phyloP scores from a whole-genome alignment of 1,140 invertebrate species.

The Cydia fagiglandana region DNA sequence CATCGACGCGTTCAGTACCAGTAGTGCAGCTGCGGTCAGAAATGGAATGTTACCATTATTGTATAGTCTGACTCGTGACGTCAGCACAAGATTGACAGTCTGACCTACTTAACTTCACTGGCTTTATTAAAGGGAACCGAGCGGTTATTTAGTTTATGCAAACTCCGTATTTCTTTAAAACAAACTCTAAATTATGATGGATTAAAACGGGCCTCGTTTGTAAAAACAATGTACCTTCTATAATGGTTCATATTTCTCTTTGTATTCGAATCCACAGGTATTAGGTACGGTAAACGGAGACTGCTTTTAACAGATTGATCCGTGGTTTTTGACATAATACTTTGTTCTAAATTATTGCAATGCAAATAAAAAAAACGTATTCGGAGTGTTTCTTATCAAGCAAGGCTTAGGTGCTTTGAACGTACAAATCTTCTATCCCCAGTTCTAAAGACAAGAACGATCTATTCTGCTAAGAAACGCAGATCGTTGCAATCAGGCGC shows the following conservation, averaged over 20 bases:
- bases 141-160: background rate
- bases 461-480: conserved; percentile 14
- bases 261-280: too few relatives aligned
- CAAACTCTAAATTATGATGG: background rate
- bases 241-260: too few relatives aligned
- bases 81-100: conserved; percentile 10
- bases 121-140: background rate
- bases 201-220: background rate
- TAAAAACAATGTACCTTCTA: background rate
- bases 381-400: too few relatives aligned
- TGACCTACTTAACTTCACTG: conserved; percentile 5
- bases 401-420: background rate
- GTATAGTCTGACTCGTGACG: background rate
- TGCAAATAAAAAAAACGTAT: too few relatives aligned
- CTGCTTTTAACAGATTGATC: too few relatives aligned
- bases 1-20: too few relatives aligned
- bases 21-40: too few relatives aligned
- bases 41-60: too few relatives aligned
- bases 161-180: background rate
- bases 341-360: too few relatives aligned
- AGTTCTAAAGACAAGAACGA: background rate
- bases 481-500: background rate
- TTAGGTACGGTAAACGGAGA: too few relatives aligned
- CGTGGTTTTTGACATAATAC: too few relatives aligned
- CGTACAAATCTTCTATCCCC: background rate